These are phyloP conservation scores for Cyclophora punctaria DNA, from an alignment of 2,888 invertebrate species.

Conservation along the genomic window DNA sequence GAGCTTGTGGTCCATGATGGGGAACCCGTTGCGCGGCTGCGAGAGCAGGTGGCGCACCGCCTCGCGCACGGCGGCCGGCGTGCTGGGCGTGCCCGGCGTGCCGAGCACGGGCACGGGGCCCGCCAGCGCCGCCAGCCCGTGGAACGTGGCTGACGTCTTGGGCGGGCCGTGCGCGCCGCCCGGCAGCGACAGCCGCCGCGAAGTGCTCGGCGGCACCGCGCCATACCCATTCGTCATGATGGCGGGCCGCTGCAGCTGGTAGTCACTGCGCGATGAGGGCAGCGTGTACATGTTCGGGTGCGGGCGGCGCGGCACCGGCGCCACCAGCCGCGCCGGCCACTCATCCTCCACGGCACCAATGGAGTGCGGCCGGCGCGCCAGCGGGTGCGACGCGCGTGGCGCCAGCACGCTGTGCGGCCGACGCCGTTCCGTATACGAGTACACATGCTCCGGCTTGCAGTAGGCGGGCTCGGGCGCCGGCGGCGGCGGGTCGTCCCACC, in stretches of 20 bases:
- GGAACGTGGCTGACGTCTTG: slow-evolving; percentile 78
- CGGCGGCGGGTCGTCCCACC: slow-evolving; percentile 69
- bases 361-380: slow-evolving; percentile 75
- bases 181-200: slow-evolving; percentile 72
- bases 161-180: slow-evolving; percentile 67
- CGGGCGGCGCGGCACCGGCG: slow-evolving; percentile 72
- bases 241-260: slow-evolving; percentile 74
- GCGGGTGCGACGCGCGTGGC: slow-evolving; percentile 49
- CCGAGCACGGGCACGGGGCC: slow-evolving; percentile 44
- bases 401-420: slow-evolving; percentile 74
- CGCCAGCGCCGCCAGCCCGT: slow-evolving; percentile 64
- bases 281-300: slow-evolving; percentile 67
- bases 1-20: slow-evolving; percentile 85
- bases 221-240: slow-evolving; percentile 70
- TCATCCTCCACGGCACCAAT: slow-evolving; percentile 71
- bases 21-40: slow-evolving; percentile 83
- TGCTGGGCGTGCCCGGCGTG: slow-evolving; percentile 65
- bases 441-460: slow-evolving; percentile 56
- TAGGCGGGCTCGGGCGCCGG: slow-evolving; percentile 69
- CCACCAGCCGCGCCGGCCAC: slow-evolving; percentile 65
- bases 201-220: slow-evolving; percentile 66
- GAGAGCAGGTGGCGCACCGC: slow-evolving; percentile 80
- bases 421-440: slow-evolving; percentile 42
- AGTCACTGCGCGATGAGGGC: slow-evolving; percentile 77
- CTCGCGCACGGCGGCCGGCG: slow-evolving; percentile 79